Base-by-base conservation (phyloP, 2,797 vertebrate genomes). In the Erithacus rubecula region DNA sequence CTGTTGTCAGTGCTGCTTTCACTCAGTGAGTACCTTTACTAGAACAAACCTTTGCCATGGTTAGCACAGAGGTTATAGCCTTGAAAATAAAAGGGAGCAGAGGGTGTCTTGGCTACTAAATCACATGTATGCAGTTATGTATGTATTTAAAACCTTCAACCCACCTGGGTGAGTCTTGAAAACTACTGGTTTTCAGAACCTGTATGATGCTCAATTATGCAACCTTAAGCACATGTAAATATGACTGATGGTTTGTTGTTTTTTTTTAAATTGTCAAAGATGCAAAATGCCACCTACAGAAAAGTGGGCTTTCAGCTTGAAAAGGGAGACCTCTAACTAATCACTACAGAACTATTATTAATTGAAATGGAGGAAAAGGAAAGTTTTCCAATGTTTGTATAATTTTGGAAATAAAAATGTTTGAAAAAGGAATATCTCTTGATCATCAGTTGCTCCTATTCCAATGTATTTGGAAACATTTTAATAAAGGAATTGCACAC, bases 401-500 rank as follows among this genome's bases (percentile, higher is more conserved):
- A 98, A 89, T 97, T 97, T 95, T 96, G 95, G 79, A 96, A 97
- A 97, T 95, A 98, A 96, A 97, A 96, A 98, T 98, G 97, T 98
- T 97, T 97, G 98, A 96, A 96, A 98, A 98, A 98, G 93, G 97
- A 97, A 86, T 97, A 98, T 98, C 94, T 95, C 93, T 94, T 93
- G 90, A 91, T 91, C 97, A 97, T 96, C 82, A 86, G 70, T 82
- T 97, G 93, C 87, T 97, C 96, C 95, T 91, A 81, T 77, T 93
- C 94, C 85, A 89, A 97, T 99, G 98, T 98, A 98, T 98, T 98
- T 97, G 90, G 96, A 96, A 97, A 97, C 97, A 98, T 98, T 99
- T 99, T 98, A 98, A 98, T 98, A 98, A 99, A 98, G 98, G 97
- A 98, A 98, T 97, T 98, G 98, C 98, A 98, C 98, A 98, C 98